These are phyloP conservation scores for Polydesmus complanatus DNA, from an alignment of 2,888 invertebrate species.

Conservation along the genomic window DNA sequence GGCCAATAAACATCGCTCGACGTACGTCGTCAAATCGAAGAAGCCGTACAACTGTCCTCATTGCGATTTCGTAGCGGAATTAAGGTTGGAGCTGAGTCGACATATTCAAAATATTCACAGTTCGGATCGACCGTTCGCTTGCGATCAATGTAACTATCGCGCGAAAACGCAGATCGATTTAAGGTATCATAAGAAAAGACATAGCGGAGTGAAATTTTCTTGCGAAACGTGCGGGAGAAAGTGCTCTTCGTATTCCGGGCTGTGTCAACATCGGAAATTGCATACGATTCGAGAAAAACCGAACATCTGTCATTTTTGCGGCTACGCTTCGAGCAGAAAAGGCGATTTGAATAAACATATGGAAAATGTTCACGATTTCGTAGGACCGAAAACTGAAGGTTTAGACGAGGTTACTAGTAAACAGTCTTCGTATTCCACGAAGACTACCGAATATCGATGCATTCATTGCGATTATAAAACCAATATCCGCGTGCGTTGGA, in stretches of 20 bases:
- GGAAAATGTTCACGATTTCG: neutral
- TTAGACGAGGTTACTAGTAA: no score
- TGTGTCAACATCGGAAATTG: neutral
- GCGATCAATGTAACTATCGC: neutral
- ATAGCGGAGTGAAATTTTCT: neutral
- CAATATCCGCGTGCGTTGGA: neutral
- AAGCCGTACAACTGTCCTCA: neutral
- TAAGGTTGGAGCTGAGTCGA: neutral
- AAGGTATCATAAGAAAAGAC: neutral
- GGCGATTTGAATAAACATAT: neutral
- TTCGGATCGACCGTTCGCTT: neutral
- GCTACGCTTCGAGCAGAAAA: neutral
- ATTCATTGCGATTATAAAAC: neutral
- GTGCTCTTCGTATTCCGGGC: neutral
- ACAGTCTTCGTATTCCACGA: neutral
- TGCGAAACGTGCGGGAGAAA: neutral
- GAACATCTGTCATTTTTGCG: neutral
- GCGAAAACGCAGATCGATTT: neutral
- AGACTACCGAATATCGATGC: neutral
- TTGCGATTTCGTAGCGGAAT: neutral
- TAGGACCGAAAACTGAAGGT: neutral
- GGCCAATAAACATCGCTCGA: neutral
- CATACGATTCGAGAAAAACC: neutral
- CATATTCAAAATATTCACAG: neutral
- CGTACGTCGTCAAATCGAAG: neutral